phyloP scores from a whole-genome alignment of 2,888 invertebrate species.

The Elegia similella region DNA sequence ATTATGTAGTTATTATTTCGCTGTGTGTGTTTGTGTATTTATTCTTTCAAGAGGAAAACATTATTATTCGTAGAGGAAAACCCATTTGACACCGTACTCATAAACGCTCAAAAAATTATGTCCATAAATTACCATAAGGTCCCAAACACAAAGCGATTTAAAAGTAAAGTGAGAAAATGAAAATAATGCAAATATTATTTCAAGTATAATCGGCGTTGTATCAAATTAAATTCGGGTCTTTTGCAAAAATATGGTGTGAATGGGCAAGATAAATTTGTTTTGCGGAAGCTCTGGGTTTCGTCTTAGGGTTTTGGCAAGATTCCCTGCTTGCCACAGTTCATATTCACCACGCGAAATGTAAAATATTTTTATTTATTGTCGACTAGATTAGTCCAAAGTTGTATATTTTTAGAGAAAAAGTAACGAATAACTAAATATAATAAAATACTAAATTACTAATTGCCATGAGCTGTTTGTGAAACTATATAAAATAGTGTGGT shows the following conservation, averaged over 20 bases:
- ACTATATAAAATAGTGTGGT: no score
- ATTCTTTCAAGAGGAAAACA: no score
- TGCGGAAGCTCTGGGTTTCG: not conserved
- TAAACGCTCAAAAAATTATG: conserved; percentile 8
- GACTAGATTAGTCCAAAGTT: no score
- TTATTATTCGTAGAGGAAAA: no score
- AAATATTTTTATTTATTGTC: no score
- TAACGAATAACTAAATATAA: no score
- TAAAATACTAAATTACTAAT: no score
- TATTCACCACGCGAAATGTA: not conserved
- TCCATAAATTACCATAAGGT: conserved; percentile 10
- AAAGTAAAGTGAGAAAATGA: conserved; percentile 1
- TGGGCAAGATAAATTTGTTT: conserved; percentile 16
- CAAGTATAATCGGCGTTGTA: conserved; percentile 23
- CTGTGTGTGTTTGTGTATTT: no score
- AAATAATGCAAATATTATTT: conserved; percentile 24
- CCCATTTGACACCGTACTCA: not conserved
- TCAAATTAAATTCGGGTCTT: conserved; percentile 18
- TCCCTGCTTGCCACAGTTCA: not conserved
- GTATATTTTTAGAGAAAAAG: no score
- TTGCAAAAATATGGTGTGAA: conserved; percentile 10
- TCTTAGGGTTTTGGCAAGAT: not conserved
- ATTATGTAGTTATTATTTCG: no score
- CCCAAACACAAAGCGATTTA: conserved; percentile 13
- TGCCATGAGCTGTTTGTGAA: no score